Conservation (phyloP, 2,113 vertebrate species). For the Corythornis cristatus region DNA sequence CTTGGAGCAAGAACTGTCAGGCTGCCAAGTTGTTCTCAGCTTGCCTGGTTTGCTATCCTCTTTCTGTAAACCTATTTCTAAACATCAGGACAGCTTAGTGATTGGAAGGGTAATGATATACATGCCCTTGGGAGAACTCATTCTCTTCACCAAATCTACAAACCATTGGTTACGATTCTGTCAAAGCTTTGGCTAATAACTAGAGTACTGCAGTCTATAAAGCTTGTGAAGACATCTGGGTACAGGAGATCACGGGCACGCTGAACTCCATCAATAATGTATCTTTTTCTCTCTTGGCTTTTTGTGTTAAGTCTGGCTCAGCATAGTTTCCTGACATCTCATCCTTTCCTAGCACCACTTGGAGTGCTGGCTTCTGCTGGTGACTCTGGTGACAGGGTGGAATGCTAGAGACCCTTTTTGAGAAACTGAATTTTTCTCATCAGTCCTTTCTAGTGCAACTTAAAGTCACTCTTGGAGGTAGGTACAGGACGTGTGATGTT, state of each 20-base stretch:
- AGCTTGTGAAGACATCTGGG: neutral
- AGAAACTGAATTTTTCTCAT: neutral
- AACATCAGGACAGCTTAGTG: neutral
- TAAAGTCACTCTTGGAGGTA: neutral
- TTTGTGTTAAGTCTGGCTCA: neutral
- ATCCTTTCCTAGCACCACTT: neutral
- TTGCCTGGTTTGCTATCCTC: neutral
- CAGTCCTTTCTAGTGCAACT: neutral
- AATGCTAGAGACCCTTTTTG: neutral
- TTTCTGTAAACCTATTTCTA: neutral
- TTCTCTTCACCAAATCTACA: neutral
- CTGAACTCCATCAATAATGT: neutral
- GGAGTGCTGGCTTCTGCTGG: neutral
- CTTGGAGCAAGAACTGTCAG: slow-evolving; percentile 18
- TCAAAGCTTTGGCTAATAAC: neutral
- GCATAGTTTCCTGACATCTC: neutral
- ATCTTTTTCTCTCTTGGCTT: neutral
- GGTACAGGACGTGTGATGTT: neutral
- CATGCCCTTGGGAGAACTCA: neutral
- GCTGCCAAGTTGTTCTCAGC: neutral
- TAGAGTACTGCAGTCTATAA: neutral
- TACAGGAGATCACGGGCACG: neutral
- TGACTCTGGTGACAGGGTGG: neutral
- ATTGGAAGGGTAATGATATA: neutral
- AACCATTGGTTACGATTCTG: neutral